These are phyloP conservation scores for Carollia perspicillata DNA, from an alignment of 2,113 vertebrate genomes.

Conservation along the genomic window DNA sequence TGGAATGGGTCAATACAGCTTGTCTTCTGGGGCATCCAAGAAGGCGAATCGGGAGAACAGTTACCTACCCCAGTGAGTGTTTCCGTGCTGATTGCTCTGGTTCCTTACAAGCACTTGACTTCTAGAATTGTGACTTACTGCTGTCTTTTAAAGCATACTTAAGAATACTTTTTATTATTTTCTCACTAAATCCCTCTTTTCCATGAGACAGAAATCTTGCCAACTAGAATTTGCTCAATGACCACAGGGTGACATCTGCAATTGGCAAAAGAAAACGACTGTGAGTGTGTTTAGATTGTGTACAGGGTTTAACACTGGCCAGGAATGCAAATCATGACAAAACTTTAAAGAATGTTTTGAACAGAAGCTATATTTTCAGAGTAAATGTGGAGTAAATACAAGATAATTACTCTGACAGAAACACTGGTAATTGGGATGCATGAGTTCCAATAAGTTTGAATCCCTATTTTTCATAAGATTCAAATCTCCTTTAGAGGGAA, in stretches of 20 bases:
- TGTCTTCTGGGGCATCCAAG: neutral
- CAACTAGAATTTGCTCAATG: neutral
- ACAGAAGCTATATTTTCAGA: neutral
- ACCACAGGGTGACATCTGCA: neutral
- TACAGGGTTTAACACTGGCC: neutral
- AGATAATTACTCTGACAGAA: constrained; percentile 32
- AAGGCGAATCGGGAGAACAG: neutral
- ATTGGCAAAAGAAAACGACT: neutral
- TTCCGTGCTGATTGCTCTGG: neutral
- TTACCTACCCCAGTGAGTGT: neutral
- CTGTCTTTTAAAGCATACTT: neutral
- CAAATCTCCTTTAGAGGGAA: neutral
- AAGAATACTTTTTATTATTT: neutral
- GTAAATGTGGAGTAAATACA: neutral
- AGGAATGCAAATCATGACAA: neutral
- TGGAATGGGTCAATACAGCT: neutral
- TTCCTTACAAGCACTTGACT: neutral
- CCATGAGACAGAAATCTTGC: neutral
- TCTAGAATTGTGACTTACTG: neutral
- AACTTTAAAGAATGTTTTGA: constrained; percentile 13
- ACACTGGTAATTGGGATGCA: neutral
- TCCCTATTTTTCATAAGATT: constrained; percentile 16
- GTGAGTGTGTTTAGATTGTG: no score
- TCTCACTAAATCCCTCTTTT: neutral
- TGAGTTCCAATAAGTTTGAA: neutral